A percentile compares a stretch with the other conserved stretches of the same genome.
phyloP scores from a whole-genome alignment of 2,888 invertebrate species.

The Dione juno region DNA sequence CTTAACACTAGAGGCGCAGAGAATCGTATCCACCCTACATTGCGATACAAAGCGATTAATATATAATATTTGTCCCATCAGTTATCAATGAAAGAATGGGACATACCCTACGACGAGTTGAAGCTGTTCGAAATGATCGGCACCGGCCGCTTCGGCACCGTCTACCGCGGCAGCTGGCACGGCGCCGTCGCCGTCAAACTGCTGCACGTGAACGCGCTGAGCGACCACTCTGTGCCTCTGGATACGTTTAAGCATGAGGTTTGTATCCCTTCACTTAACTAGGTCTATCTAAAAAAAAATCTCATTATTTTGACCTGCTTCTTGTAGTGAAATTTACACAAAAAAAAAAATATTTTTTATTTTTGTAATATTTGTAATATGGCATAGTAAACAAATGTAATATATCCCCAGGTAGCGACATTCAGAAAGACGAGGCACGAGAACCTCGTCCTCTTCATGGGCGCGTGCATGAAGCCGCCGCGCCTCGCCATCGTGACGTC shows the following conservation, averaged over 20 bases:
- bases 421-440: slow-evolving; percentile 99
- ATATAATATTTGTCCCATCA: slow-evolving; percentile 62
- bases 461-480: slow-evolving; percentile 99
- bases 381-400: too few species aligned
- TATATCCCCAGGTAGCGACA: slow-evolving; percentile 88
- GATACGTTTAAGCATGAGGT: slow-evolving; percentile 98
- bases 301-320: too few species aligned
- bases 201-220: slow-evolving; percentile 94
- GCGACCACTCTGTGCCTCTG: slow-evolving; percentile 92
- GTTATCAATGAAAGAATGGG: slow-evolving; percentile 97
- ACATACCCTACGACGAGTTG: slow-evolving; percentile 98
- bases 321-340: too few species aligned
- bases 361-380: too few species aligned
- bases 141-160: slow-evolving; percentile 96
- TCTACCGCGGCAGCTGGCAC: slow-evolving; percentile 98
- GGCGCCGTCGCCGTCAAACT: slow-evolving; percentile 99
- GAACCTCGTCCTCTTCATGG: slow-evolving; percentile 99
- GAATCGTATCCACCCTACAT: too few species aligned
- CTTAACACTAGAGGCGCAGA: too few species aligned
- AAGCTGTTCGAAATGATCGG: slow-evolving; percentile 94
- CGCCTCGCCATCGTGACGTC: slow-evolving; percentile 98
- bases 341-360: too few species aligned
- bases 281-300: too few species aligned
- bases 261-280: background rate
- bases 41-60: too few species aligned